A percentile compares a stretch with the other conserved stretches of the same genome.
Conservation (phyloP, 2,888 invertebrate species). For the Globia sparganii region DNA sequence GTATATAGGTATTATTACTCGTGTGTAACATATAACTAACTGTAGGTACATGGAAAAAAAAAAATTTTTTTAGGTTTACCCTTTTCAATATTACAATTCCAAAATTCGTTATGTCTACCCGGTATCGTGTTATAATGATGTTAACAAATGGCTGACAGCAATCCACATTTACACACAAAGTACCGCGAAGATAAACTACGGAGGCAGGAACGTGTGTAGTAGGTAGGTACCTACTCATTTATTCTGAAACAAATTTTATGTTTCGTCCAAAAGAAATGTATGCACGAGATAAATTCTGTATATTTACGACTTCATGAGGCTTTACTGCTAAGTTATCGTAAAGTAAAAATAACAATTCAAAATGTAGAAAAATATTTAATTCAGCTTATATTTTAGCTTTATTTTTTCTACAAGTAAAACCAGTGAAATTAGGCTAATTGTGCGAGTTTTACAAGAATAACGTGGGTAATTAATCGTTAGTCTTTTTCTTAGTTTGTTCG, state of each 20-base stretch:
- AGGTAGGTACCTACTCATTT: conserved; percentile 34
- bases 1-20: neutral
- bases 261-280: conserved; percentile 26
- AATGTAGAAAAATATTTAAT: conserved; percentile 18
- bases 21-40: neutral
- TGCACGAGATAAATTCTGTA: conserved; percentile 35
- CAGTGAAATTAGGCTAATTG: conserved; percentile 38
- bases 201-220: conserved; percentile 19
- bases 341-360: conserved; percentile 13
- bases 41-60: too few species aligned
- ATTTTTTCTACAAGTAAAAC: conserved; percentile 29
- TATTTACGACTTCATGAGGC: conserved; percentile 42
- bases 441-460: conserved; percentile 37
- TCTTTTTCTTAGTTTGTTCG: conserved; percentile 36
- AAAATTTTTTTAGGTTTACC: neutral
- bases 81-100: conserved; percentile 7
- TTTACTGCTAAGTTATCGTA: neutral
- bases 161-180: conserved; percentile 47
- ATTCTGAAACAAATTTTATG: conserved; percentile 40
- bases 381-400: conserved; percentile 18
- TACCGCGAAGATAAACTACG: conserved; percentile 45
- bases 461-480: conserved; percentile 45
- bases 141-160: conserved; percentile 55
- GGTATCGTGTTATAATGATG: conserved; percentile 11
- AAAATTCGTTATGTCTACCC: conserved; percentile 14